A percentile compares a stretch with the other conserved stretches of the same genome.
These are phyloP conservation scores for Ophthalmolycus amberensis DNA, from an alignment of 2,113 vertebrate species.

Conservation along the genomic window DNA sequence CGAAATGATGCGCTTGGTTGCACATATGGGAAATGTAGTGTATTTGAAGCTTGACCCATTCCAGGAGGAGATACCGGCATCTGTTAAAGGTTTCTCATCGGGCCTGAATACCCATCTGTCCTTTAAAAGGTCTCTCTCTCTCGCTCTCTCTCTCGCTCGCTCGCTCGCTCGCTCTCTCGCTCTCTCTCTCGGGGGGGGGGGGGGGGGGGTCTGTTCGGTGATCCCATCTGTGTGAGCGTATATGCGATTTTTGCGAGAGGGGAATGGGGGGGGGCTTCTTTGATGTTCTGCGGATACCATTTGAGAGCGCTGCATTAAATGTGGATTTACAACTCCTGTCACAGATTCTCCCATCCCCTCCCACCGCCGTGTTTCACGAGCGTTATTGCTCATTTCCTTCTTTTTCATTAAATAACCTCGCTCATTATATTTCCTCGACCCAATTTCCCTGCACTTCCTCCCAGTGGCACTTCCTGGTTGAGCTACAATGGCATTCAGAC, in stretches of 20 bases:
- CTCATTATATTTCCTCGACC: conserved; percentile 16
- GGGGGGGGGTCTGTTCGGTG: too few relatives aligned
- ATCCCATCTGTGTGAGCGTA: too few relatives aligned
- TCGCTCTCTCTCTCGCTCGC: too few relatives aligned
- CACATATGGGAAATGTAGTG: background rate
- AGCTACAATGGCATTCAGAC: conserved; percentile 53
- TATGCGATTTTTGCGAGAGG: too few relatives aligned
- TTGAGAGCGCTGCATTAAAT: conserved; percentile 72
- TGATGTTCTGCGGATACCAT: conserved; percentile 77
- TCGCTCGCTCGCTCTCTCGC: too few relatives aligned
- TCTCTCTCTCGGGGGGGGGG: too few relatives aligned
- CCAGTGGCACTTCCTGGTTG: conserved; percentile 20
- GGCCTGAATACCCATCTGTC: conserved; percentile 20
- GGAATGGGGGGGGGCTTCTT: conserved; percentile 47
- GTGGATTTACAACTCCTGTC: conserved; percentile 71
- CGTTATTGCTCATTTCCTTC: conserved; percentile 46
- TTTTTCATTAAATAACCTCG: conserved; percentile 36
- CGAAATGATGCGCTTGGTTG: background rate
- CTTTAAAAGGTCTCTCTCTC: too few relatives aligned
- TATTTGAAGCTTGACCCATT: background rate
- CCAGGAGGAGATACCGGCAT: background rate
- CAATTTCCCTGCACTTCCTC: conserved; percentile 34
- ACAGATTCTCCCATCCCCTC: conserved; percentile 46
- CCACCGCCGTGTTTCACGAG: background rate
- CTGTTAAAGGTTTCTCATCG: conserved; percentile 26